Evolutionary conservation across 1,140 invertebrate species (phyloP).

Genomic region (Teleogryllus occipitalis): DNA sequence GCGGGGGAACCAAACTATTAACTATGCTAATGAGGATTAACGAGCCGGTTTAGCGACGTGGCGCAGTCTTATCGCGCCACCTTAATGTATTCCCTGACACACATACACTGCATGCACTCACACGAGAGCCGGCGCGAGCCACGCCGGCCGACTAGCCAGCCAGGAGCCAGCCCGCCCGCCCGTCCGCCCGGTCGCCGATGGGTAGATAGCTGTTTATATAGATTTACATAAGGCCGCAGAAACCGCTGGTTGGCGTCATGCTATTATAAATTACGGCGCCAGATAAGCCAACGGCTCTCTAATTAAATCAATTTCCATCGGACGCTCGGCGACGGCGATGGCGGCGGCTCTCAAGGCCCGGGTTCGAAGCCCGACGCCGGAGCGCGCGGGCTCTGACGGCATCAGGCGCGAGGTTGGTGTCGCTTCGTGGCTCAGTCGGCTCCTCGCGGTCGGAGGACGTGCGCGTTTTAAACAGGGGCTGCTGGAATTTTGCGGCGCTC

Average conservation of each 20-base stretch:
- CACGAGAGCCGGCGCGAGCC: not conserved
- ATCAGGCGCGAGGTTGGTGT: not conserved
- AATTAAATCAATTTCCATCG: slow-evolving; percentile 5
- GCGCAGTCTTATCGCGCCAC: slow-evolving; percentile 2
- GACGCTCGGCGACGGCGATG: not conserved
- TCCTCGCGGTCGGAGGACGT: too few species aligned
- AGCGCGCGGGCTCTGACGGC: not conserved
- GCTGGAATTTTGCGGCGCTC: too few species aligned
- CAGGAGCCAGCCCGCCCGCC: too few species aligned
- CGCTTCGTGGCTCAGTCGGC: too few species aligned
- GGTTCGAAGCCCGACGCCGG: not conserved
- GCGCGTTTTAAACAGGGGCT: too few species aligned
- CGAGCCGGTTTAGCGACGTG: not conserved
- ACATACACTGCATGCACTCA: not conserved
- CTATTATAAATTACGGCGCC: not conserved
- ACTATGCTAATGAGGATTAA: slow-evolving; percentile 5
- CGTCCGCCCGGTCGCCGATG: not conserved
- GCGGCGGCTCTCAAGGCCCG: not conserved
- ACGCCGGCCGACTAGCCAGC: too few species aligned
- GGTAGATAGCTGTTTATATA: not conserved
- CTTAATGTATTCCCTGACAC: slow-evolving; percentile 1
- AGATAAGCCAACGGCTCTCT: not conserved
- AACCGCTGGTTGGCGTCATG: not conserved
- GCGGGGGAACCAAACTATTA: not conserved
- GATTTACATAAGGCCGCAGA: slow-evolving; percentile 1